A percentile compares a stretch with the other conserved stretches of the same genome.
These are phyloP conservation scores for Archivesica marissinica DNA, from an alignment of 1,140 invertebrate genomes.

Conservation along the genomic window DNA sequence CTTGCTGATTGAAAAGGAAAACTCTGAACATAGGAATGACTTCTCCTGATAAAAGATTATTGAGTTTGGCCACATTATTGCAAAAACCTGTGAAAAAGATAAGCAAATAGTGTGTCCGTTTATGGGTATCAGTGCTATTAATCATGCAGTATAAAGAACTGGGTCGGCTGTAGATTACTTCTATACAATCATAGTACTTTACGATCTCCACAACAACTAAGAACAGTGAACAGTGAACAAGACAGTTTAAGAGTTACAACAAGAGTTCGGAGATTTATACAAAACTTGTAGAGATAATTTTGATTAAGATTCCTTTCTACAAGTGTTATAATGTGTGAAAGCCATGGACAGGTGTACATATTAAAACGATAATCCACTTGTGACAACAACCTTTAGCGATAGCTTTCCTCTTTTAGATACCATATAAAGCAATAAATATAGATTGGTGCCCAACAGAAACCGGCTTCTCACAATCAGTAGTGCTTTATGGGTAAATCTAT, in stretches of 20 bases:
- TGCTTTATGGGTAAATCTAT: too few relatives aligned
- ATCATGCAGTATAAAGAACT: slow-evolving; percentile 36
- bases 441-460: slow-evolving; percentile 13
- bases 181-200: slow-evolving; percentile 4
- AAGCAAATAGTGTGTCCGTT: slow-evolving; percentile 5
- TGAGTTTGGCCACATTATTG: slow-evolving; percentile 2
- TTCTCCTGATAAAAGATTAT: slow-evolving; percentile 6
- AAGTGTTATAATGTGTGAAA: slow-evolving; percentile 41
- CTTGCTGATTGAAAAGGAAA: not conserved
- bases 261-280: slow-evolving; percentile 47
- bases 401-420: not conserved
- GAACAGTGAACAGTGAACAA: not conserved
- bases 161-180: slow-evolving; percentile 31
- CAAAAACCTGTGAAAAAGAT: slow-evolving; percentile 55
- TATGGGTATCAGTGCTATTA: not conserved
- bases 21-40: slow-evolving; percentile 9
- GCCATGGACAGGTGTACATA: slow-evolving; percentile 42
- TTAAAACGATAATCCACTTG: slow-evolving; percentile 28
- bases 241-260: slow-evolving; percentile 10
- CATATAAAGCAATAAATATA: slow-evolving; percentile 7
- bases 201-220: not conserved
- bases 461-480: too few relatives aligned
- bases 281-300: slow-evolving; percentile 12
- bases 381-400: slow-evolving; percentile 6
- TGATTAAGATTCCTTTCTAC: slow-evolving; percentile 27